Base-by-base conservation (phyloP, 2,888 invertebrate genomes). In the Galeopsomyia nigrocyanea region DNA sequence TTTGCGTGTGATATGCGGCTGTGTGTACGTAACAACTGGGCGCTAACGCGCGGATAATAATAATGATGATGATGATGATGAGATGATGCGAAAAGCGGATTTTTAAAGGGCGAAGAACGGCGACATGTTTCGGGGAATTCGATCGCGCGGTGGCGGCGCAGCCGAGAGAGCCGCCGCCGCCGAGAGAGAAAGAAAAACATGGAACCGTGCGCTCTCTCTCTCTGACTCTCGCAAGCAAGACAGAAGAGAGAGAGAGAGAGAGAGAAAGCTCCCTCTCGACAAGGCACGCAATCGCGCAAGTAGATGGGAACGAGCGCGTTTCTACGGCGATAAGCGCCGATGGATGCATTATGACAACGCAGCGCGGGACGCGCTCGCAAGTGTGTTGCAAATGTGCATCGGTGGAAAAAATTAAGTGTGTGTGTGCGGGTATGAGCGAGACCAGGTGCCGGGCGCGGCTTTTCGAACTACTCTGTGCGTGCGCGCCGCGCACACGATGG, bases 71-170 rank as follows among this genome's bases (percentile, higher is more conserved):
- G 53, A n/a, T 6, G 53, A 7, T 3, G 49, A n/a, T 2, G 39
- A 3, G 13, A 39, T 13, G 39, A 3, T 39, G 39, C 39, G 26
- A 26, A 26, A 26, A 39, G 10, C 39, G 13, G 39, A 7, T 10
- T 7, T 39, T 39, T 39, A 39, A 39, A 39, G 39, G 39, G 39
- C 39, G 13, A 39, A 39, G 7, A 5, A 26, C 13, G 10, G 53
- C 65, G 60, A 71, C 71, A 68, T 60, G 68, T 62, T 63, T 57
- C 74, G 71, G 64, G 26, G n/a, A 64, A 67, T 73, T 72, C 70
- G 53, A 51, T 58, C 68, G 50, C 21, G 19, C 21, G 17, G 26
- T 14, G 21, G 56, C 56, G 56, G 56, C 19, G 56, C 16, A 22
- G 9, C 6, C 13, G 22, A 26, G 22, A 5, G 26, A 14, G 22